phyloP scores from a whole-genome alignment of 2,888 invertebrate genomes.

The Tenthredo scrophulariae region DNA sequence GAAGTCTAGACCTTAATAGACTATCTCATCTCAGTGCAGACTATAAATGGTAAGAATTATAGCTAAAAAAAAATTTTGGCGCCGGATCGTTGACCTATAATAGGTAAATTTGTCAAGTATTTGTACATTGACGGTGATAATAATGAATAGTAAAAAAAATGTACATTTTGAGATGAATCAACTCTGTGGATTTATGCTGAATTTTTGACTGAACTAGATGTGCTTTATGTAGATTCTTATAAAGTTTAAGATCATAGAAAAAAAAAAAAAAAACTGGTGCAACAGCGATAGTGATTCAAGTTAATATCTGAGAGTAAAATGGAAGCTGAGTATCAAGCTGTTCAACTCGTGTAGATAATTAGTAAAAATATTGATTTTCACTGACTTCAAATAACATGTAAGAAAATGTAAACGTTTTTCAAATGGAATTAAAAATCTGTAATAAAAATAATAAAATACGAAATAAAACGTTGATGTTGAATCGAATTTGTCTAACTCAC shows the following conservation, averaged over 20 bases:
- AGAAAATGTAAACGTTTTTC: too few relatives aligned
- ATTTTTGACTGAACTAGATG: not conserved
- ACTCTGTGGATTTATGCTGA: not conserved
- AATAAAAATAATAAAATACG: not conserved
- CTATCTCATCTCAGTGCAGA: not conserved
- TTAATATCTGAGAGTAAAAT: not conserved
- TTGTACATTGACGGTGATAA: too few relatives aligned
- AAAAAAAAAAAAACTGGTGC: not conserved
- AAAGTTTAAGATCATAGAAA: not conserved
- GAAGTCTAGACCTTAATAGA: too few relatives aligned
- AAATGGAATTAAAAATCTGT: not conserved
- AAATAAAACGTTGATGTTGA: not conserved
- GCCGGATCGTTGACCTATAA: not conserved
- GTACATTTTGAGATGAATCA: not conserved
- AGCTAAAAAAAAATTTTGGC: not conserved
- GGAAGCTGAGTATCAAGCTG: not conserved
- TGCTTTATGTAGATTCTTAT: not conserved
- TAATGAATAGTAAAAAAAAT: not conserved
- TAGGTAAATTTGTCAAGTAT: not conserved
- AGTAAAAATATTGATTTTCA: not conserved
- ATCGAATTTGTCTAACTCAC: slow-evolving; percentile 79
- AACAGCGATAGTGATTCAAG: not conserved
- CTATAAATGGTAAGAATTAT: not conserved
- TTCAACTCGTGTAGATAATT: not conserved
- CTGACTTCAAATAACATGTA: not conserved